Evolutionary conservation across 2,797 vertebrate genomes (phyloP).

Genomic region (Tachyglossus aculeatus): DNA sequence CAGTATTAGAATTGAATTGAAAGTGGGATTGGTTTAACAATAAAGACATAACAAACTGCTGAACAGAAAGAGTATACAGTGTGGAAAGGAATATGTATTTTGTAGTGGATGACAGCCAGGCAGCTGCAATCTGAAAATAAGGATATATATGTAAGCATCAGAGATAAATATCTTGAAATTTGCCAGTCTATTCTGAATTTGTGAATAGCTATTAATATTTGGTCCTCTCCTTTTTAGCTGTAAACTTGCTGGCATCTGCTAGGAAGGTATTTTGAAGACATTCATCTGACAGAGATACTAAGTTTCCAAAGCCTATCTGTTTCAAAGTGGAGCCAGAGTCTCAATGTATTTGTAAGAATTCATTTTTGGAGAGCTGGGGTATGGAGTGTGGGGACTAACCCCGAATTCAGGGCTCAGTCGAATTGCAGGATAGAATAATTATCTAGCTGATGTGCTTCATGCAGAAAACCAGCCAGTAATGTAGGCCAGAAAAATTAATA

Average conservation of each 20-base stretch:
- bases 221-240: no score
- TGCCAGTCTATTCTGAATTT: no score
- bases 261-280: not conserved
- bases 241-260: not conserved
- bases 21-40: not conserved
- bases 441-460: no score
- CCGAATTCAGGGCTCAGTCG: no score
- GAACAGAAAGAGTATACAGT: not conserved
- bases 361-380: no score
- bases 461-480: no score
- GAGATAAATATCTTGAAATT: not conserved
- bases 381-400: no score
- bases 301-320: not conserved
- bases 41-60: not conserved
- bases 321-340: not conserved
- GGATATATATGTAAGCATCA: not conserved
- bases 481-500: no score
- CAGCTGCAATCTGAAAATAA: not conserved
- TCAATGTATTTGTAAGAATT: no score
- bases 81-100: not conserved
- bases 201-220: no score
- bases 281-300: not conserved
- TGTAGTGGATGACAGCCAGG: not conserved
- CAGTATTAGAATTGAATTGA: not conserved
- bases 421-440: no score